Percentiles rank a stretch among this genome's conserved stretches.
These are phyloP conservation scores for Porites cylindrica DNA, from an alignment of 92 coral and sea anemone genomes.

Conservation along the genomic window DNA sequence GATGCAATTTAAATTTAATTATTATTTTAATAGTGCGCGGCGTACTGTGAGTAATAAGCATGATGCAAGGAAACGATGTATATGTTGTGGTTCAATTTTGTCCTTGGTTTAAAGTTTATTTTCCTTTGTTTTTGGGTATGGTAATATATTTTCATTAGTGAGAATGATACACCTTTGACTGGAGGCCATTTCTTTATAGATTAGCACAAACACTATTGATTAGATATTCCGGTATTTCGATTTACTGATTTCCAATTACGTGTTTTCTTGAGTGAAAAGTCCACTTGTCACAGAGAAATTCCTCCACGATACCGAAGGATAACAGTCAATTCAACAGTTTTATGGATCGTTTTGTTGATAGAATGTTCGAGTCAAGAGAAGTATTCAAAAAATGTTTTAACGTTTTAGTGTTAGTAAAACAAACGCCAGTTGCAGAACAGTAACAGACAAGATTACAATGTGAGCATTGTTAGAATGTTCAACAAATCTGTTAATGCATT, in stretches of 20 bases:
- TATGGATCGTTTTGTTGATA: background rate
- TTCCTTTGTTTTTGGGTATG: no score
- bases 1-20: no score
- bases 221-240: slow-evolving; percentile 65
- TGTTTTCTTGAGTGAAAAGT: background rate
- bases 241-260: background rate
- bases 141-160: background rate
- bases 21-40: no score
- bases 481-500: slow-evolving; percentile 55
- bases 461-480: slow-evolving; percentile 52
- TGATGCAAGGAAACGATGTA: no score
- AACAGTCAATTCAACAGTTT: background rate
- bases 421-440: slow-evolving; percentile 46
- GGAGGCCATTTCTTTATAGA: slow-evolving; percentile 79
- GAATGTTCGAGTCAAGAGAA: background rate
- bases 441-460: slow-evolving; percentile 28
- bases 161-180: slow-evolving; percentile 69
- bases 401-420: slow-evolving; percentile 33
- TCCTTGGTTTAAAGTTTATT: no score
- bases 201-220: slow-evolving; percentile 66
- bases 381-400: slow-evolving; percentile 43
- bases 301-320: background rate
- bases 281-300: no score
- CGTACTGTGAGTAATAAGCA: no score
- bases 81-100: no score